Evolutionary conservation across 2,797 vertebrate species (phyloP).

Genomic region (Pantherophis vulpinus): DNA sequence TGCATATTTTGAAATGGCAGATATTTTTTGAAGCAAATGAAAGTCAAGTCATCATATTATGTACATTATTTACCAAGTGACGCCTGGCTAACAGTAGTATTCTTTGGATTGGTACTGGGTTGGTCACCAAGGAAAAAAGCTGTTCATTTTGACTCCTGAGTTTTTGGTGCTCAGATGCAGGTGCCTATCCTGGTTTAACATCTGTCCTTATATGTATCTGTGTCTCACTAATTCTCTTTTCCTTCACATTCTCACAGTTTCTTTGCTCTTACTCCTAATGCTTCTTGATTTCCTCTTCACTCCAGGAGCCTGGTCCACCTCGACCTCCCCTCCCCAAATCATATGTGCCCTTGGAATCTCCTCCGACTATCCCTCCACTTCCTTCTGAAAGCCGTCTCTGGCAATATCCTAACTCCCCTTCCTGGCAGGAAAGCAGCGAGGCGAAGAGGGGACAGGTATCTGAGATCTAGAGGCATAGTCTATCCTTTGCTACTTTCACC

Average conservation of each 20-base stretch:
- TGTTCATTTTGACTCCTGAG: neutral
- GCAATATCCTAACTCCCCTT: conserved; percentile 78
- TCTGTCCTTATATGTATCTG: neutral
- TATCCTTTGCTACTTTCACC: conserved; percentile 3
- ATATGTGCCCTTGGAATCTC: conserved; percentile 89
- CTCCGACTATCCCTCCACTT: conserved; percentile 81
- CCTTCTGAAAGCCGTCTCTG: conserved; percentile 76
- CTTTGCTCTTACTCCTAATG: conserved; percentile 65
- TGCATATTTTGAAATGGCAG: neutral
- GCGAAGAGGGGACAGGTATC: conserved; percentile 86
- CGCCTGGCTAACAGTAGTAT: neutral
- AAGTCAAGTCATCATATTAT: neutral
- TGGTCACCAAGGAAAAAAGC: neutral
- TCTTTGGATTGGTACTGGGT: neutral
- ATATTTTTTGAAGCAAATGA: neutral
- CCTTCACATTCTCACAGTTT: conserved; percentile 65
- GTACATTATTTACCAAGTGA: neutral
- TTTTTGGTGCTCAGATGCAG: neutral
- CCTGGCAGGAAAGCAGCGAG: conserved; percentile 74
- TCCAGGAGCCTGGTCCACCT: conserved; percentile 90
- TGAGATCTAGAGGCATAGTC: neutral
- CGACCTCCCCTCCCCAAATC: conserved; percentile 95
- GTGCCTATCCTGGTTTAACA: neutral
- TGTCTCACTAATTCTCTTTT: conserved; percentile 66
- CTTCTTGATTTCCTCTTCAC: conserved; percentile 72